Conservation (phyloP, 2,888 invertebrate genomes). For the Temnothorax ravouxi region DNA sequence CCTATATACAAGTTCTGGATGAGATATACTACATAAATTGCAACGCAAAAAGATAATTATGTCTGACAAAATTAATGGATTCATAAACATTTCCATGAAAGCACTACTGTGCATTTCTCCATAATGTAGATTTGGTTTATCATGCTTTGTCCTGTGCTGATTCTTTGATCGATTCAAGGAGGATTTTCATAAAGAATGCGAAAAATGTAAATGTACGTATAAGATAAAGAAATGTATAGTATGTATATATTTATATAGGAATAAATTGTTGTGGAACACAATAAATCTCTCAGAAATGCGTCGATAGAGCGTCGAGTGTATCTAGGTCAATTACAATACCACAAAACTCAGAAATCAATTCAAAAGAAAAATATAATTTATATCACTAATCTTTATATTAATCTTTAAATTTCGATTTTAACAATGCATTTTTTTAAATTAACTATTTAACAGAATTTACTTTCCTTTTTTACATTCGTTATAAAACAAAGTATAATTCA, state of each 20-base stretch:
- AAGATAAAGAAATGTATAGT: background rate
- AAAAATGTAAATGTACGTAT: too few relatives aligned
- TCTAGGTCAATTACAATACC: background rate
- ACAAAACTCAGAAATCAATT: background rate
- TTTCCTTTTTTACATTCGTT: background rate
- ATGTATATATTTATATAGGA: background rate
- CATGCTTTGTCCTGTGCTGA: background rate
- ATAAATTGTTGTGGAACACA: background rate
- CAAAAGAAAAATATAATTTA: background rate
- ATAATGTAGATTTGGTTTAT: background rate
- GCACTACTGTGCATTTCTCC: background rate
- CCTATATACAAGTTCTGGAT: background rate
- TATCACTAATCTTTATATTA: background rate
- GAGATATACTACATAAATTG: background rate
- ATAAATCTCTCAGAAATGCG: background rate
- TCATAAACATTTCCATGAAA: background rate
- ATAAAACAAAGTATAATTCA: background rate
- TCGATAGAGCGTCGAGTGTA: slow-evolving; percentile 1
- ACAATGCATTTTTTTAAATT: background rate
- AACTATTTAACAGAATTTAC: background rate
- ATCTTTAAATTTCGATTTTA: background rate
- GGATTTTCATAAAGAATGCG: background rate
- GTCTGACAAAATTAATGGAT: background rate
- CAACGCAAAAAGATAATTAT: background rate
- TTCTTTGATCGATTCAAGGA: background rate